A percentile compares a stretch with the other conserved stretches of the same genome.
Evolutionary conservation across 2,888 invertebrate genomes (phyloP).

Genomic region (Cantharis rustica): DNA sequence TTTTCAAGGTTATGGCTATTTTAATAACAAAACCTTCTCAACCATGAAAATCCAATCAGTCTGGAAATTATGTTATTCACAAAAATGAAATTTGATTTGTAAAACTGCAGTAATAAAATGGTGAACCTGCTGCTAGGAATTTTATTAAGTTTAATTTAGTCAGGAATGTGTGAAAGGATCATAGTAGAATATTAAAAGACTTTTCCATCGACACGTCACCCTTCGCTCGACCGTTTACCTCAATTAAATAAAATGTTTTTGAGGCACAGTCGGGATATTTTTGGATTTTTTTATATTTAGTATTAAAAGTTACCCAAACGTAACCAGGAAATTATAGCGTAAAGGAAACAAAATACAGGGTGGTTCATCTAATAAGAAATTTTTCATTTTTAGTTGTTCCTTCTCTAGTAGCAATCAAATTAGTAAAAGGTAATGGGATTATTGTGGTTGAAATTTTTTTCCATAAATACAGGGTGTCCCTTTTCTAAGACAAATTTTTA

Average conservation of each 20-base stretch:
- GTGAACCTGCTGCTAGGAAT: background rate
- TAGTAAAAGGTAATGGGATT: too few relatives aligned
- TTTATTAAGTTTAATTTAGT: background rate
- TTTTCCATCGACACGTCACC: background rate
- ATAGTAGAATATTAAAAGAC: background rate
- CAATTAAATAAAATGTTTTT: background rate
- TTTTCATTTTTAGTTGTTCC: too few relatives aligned
- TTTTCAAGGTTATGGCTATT: background rate
- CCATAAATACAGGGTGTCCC: too few relatives aligned
- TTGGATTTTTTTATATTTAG: background rate
- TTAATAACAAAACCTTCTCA: background rate
- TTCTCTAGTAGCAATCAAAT: too few relatives aligned
- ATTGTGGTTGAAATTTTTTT: too few relatives aligned
- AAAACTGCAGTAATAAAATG: background rate
- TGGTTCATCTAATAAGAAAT: background rate
- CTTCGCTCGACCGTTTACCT: background rate
- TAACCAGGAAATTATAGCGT: too few relatives aligned
- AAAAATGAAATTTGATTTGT: background rate
- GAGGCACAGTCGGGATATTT: background rate
- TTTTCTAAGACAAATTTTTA: too few relatives aligned
- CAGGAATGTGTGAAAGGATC: background rate
- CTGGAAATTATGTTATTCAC: background rate
- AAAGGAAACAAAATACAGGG: too few relatives aligned
- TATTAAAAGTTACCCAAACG: too few relatives aligned
- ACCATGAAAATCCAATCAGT: background rate